These are phyloP conservation scores for Ophiodon elongatus DNA, from an alignment of 2,113 vertebrate genomes.

Conservation along the genomic window DNA sequence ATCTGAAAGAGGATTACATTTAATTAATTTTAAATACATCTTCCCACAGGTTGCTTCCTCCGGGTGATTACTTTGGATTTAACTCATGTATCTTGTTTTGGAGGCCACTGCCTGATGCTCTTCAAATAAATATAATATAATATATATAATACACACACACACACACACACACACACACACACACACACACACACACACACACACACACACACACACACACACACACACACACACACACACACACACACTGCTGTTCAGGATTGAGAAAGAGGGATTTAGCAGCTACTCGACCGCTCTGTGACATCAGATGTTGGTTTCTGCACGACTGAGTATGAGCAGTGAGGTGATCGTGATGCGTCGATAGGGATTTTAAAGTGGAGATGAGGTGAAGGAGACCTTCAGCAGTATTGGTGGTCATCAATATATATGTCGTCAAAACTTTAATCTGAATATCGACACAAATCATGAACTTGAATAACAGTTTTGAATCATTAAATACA, in stretches of 20 bases:
- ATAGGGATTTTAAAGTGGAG: background rate
- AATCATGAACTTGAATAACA: background rate
- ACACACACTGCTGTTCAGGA: background rate
- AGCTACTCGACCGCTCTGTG: constrained; percentile 23
- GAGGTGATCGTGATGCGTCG: constrained; percentile 16
- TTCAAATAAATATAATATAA: constrained; percentile 3
- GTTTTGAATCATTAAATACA: background rate
- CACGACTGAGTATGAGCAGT: constrained; percentile 28
- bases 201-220: too few relatives aligned
- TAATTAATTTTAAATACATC: constrained; percentile 59
- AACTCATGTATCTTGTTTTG: constrained; percentile 25
- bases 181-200: too few relatives aligned
- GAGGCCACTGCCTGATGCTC: constrained; percentile 22
- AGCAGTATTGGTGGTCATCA: background rate
- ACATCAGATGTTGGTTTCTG: constrained; percentile 30
- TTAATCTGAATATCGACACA: background rate
- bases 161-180: too few relatives aligned
- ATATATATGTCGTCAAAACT: background rate
- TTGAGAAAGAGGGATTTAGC: constrained; percentile 9
- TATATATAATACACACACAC: too few relatives aligned
- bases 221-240: too few relatives aligned
- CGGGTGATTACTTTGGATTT: constrained; percentile 38
- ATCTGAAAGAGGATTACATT: constrained; percentile 60
- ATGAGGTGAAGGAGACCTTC: constrained; percentile 11
- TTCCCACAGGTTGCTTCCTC: constrained; percentile 46